A percentile compares a stretch with the other conserved stretches of the same genome.
These are phyloP conservation scores for Embidobia sp. DNA, from an alignment of 2,888 invertebrate species.

Conservation along the genomic window DNA sequence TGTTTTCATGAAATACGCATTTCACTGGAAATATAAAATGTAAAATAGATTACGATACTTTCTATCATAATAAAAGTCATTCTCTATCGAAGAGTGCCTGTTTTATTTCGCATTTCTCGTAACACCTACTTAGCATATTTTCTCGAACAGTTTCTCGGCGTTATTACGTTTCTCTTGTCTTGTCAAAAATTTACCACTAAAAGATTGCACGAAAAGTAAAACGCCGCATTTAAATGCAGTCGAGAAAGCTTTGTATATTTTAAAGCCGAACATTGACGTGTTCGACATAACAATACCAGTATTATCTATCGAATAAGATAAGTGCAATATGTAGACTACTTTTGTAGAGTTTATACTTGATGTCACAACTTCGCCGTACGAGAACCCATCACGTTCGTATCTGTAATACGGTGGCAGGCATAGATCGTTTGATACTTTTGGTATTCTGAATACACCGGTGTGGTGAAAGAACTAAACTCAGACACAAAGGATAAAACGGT, in stretches of 20 bases:
- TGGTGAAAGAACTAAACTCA: slow-evolving; percentile 18
- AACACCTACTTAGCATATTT: slow-evolving; percentile 29
- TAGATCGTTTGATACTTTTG: slow-evolving; percentile 42
- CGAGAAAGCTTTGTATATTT: slow-evolving; percentile 36
- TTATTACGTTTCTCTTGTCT: slow-evolving; percentile 31
- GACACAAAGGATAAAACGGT: slow-evolving; percentile 16
- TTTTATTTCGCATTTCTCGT: slow-evolving; percentile 20
- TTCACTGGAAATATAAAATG: slow-evolving; percentile 1
- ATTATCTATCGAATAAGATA: slow-evolving; percentile 54
- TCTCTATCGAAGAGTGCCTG: slow-evolving; percentile 13
- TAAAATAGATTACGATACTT: slow-evolving; percentile 15
- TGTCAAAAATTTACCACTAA: slow-evolving; percentile 34
- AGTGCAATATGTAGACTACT: slow-evolving; percentile 44
- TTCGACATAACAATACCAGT: slow-evolving; percentile 48
- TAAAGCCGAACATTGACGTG: slow-evolving; percentile 42
- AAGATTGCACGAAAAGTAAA: slow-evolving; percentile 38
- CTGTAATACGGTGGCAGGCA: slow-evolving; percentile 35
- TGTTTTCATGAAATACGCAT: slow-evolving; percentile 1
- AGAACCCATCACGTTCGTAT: slow-evolving; percentile 55
- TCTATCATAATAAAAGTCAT: slow-evolving; percentile 40
- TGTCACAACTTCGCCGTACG: slow-evolving; percentile 51
- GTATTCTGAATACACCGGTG: slow-evolving; percentile 37
- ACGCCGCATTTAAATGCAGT: slow-evolving; percentile 27
- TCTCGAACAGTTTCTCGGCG: slow-evolving; percentile 7
- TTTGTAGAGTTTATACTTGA: slow-evolving; percentile 54